Conservation (phyloP, 2,797 vertebrate species). For the Esox lucius region DNA sequence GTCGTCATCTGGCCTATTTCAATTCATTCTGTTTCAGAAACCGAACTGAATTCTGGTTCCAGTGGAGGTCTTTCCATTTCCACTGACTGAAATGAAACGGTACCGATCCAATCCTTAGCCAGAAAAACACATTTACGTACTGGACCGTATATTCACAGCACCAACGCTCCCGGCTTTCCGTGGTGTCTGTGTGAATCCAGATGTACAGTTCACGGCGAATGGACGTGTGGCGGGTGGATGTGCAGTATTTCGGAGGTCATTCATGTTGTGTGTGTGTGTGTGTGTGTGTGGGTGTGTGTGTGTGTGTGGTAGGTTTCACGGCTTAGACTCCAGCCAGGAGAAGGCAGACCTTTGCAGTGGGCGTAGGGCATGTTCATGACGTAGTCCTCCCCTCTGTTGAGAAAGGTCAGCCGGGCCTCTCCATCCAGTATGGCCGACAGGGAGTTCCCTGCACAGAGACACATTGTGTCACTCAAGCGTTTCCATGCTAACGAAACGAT, state of each 20-base stretch:
- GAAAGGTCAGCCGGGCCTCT: constrained; percentile 91
- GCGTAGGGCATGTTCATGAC: constrained; percentile 99
- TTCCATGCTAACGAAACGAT: not conserved
- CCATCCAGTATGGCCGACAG: constrained; percentile 95
- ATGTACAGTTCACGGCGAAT: not conserved
- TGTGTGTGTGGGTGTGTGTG: no score
- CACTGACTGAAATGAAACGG: no score
- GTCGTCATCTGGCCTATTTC: not conserved
- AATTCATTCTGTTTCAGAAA: not conserved
- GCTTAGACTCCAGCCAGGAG: not conserved
- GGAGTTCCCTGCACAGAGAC: constrained; percentile 85
- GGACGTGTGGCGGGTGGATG: not conserved
- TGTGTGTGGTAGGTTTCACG: not conserved
- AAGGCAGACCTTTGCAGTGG: constrained; percentile 92
- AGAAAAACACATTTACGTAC: not conserved
- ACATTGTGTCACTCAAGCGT: not conserved
- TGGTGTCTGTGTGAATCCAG: not conserved
- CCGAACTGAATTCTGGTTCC: not conserved
- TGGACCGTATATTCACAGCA: not conserved
- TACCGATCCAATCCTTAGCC: not conserved
- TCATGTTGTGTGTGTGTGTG: not conserved
- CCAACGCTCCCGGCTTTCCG: not conserved
- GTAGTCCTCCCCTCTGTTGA: constrained; percentile 96
- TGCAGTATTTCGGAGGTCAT: not conserved
- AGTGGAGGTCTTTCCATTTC: not conserved